A percentile compares a stretch with the other conserved stretches of the same genome.
These are phyloP conservation scores for Neria commutata DNA, from an alignment of 2,888 invertebrate species.

Conservation along the genomic window DNA sequence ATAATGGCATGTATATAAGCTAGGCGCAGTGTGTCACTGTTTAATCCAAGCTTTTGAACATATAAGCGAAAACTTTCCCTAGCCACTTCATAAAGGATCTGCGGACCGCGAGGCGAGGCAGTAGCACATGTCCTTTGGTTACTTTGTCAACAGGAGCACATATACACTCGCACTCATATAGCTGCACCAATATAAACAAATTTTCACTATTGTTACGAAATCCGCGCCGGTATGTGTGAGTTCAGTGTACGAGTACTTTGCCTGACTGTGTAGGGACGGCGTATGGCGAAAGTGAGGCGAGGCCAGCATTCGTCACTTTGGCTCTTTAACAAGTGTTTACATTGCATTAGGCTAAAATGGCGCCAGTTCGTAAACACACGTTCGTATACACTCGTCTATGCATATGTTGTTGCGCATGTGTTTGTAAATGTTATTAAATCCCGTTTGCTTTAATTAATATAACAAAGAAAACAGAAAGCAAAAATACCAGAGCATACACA, in stretches of 20 bases:
- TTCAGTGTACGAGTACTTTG: too few relatives aligned
- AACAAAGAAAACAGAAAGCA: constrained; percentile 21
- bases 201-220: constrained; percentile 18
- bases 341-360: constrained; percentile 55
- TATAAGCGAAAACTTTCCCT: background rate
- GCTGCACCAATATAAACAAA: constrained; percentile 30
- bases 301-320: background rate
- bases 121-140: background rate
- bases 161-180: background rate
- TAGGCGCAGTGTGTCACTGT: background rate
- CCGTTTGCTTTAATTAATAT: constrained; percentile 52
- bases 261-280: too few relatives aligned
- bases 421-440: constrained; percentile 51
- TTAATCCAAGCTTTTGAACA: background rate
- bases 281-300: background rate
- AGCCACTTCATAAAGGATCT: background rate
- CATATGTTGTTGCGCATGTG: constrained; percentile 32
- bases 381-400: constrained; percentile 15
- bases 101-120: too few relatives aligned
- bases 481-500: constrained; percentile 41
- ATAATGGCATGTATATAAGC: too few relatives aligned
- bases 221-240: background rate
- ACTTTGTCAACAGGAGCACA: background rate
- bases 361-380: constrained; percentile 38
- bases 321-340: constrained; percentile 42